Evolutionary conservation across 2,888 invertebrate species (phyloP), one percentile per base, ranked within the genome.

Genomic region (Tenthredo mesomela): DNA sequence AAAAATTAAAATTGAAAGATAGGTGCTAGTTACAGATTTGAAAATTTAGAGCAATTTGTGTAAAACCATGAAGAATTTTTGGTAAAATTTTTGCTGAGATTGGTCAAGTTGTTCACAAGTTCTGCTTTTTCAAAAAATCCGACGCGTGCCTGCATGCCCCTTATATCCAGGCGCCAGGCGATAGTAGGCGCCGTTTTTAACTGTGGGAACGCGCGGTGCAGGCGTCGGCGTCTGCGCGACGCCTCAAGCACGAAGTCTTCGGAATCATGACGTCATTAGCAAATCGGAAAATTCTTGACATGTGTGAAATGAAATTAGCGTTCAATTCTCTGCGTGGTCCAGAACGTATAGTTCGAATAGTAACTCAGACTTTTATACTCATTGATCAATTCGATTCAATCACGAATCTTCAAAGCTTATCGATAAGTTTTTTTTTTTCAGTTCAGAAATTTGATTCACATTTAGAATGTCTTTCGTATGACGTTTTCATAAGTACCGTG

Each of bases 131-230:
- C 15, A 5, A 37, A 58, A 40, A 67, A 47, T 25, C 47, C 67
- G 82, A 82, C 65, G 82, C 82, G 82, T 82, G 67, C 67, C 82
- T 70, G 82, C 67, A 2, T 37, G 67, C 37, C 50, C 50, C 50
- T 77, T 37, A 61, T 50, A 40, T 37, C 40, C 84, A 87, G 91
- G 91, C 91, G 91, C 91, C 91, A 89, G 89, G 89, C 90, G 91
- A 91, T 91, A 91, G 89, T 87, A 85, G 88, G 90, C 91, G 91
- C 91, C 91, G 91, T 91, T 89, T 87, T 89, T 88, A 89, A 92
- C 89, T 92, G 91, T 92, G 91, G 92, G 91, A 92, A 91, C 91
- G 87, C 88, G 89, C 82, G 54, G 50, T 70, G 67, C 82, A 67
- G 82, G 86, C 89, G 90, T 88, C 88, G 88, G 88, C 88, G 90